phyloP scores from a whole-genome alignment of 1,140 invertebrate species.

The Meloidogyne chitwoodi region DNA sequence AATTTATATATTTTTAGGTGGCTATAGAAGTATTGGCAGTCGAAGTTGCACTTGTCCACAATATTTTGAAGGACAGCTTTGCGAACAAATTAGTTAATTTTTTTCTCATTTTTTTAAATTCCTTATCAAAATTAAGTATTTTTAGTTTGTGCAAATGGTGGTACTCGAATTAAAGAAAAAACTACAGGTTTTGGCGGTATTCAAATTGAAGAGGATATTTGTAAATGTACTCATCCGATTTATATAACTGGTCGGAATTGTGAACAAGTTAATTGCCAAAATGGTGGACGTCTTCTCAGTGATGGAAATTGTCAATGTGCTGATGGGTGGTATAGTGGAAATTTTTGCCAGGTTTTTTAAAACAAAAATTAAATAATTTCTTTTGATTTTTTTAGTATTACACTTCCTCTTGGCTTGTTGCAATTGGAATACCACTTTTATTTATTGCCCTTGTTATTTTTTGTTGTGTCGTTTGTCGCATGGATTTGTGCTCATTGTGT shows the following conservation, averaged over 20 bases:
- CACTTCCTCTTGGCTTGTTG: conserved; percentile 47
- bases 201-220: conserved; percentile 23
- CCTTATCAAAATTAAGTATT: background rate
- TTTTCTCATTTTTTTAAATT: background rate
- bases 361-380: background rate
- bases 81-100: conserved; percentile 34
- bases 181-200: conserved; percentile 11
- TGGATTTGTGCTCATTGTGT: conserved; percentile 45
- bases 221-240: conserved; percentile 43
- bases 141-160: conserved; percentile 36
- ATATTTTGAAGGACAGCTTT: conserved; percentile 38
- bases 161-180: conserved; percentile 22
- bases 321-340: conserved; percentile 46
- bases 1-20: conserved; percentile 2
- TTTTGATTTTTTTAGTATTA: conserved; percentile 33
- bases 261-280: conserved; percentile 44
- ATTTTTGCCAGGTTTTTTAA: conserved; percentile 41
- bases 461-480: conserved; percentile 49
- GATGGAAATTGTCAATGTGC: conserved; percentile 42
- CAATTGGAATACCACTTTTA: conserved; percentile 42
- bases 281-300: conserved; percentile 28
- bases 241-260: conserved; percentile 47
- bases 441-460: conserved; percentile 41
- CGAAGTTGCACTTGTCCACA: conserved; percentile 40
- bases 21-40: conserved; percentile 25